Base-by-base conservation (phyloP, 2,888 invertebrate genomes). In the Crematogaster levior region DNA sequence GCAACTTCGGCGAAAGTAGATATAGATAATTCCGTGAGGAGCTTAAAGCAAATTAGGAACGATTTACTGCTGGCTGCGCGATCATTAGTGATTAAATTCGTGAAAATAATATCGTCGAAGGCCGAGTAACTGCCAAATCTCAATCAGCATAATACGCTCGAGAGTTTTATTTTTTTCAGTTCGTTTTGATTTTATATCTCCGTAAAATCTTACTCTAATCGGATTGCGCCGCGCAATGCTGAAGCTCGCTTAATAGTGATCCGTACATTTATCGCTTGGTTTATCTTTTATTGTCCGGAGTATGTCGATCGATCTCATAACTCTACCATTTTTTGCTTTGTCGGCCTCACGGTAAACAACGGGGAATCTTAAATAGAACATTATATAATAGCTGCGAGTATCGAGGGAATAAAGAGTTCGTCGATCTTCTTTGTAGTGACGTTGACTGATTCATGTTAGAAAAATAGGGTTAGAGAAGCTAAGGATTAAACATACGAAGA, bases 11-110 rank as follows among this genome's bases (percentile, higher is more conserved):
- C 37, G 72, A 27, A 73, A 80, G 73, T 51, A 73, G 84, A 48
- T 80, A 58, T 58, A 79, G 81, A 86, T 89, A 86, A 86, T 84
- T 85, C 86, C 68, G 53, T 58, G 66, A 56, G 72, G 74, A 66
- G 89, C 81, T 90, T 81, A 77, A 85, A 88, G 77, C 80, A 83
- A 89, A 89, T 89, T 89, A 86, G 68, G 37, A 66, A 53, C 82
- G 81, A 89, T 89, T 89, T 89, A 89, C 85, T 84, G 85, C 85
- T 84, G 85, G 79, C 46, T 43, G 83, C 43, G 24, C 53, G 61
- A 43, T 48, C 74, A 79, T 21, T 81, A 37, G 75, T 66, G 85
- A 89, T 86, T 83, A 86, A 85, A 37, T 70, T 40, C 46, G 21
- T 56, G 34, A 84, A 84, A 82, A 85, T 88, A 86, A 86, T 86